Base-by-base conservation (phyloP, 2,888 invertebrate genomes). In the Perdita meconis region DNA sequence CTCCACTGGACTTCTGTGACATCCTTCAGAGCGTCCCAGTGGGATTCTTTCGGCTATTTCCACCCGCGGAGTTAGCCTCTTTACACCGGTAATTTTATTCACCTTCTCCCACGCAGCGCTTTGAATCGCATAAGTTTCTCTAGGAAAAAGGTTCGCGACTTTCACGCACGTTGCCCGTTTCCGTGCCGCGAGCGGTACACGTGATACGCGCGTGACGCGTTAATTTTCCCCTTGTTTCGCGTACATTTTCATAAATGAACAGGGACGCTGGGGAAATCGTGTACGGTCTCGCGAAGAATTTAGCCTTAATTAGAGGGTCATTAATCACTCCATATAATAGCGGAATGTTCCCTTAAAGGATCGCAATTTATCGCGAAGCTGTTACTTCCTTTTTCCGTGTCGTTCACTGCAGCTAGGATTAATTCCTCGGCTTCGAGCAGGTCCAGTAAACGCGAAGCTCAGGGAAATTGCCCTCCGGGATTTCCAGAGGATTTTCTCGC, bases 151-250 rank as follows among this genome's bases (percentile, higher is more conserved):
- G n/a, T n/a, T n/a, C n/a, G n/a, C n/a, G n/a, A n/a, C n/a, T n/a
- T n/a, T n/a, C n/a, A n/a, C n/a, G n/a, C n/a, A n/a, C n/a, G n/a
- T n/a, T n/a, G n/a, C n/a, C n/a, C n/a, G n/a, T n/a, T n/a, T n/a
- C n/a, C n/a, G n/a, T n/a, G n/a, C n/a, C n/a, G 38, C 8, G 36
- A 50, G 22, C 10, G 16, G 13, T 16, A 55, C 79, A 73, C 78
- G 78, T 78, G 68, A 79, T 69, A 22, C 30, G 51, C 68, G 68
- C 68, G 72, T 40, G 53, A 51, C 42, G 19, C 26, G 24, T 34
- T 55, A 36, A 22, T 50, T 57, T 61, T 40, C 19, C 12, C 8
- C 16, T 16, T 19, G 16, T 16, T 19, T 22, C 16, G 3, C 1
- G 10, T 24, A 36, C n/a, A 36, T 50, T 24, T 22, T 19, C 40